phyloP scores from a whole-genome alignment of 2,113 vertebrate genomes.

The Ochotona princeps region DNA sequence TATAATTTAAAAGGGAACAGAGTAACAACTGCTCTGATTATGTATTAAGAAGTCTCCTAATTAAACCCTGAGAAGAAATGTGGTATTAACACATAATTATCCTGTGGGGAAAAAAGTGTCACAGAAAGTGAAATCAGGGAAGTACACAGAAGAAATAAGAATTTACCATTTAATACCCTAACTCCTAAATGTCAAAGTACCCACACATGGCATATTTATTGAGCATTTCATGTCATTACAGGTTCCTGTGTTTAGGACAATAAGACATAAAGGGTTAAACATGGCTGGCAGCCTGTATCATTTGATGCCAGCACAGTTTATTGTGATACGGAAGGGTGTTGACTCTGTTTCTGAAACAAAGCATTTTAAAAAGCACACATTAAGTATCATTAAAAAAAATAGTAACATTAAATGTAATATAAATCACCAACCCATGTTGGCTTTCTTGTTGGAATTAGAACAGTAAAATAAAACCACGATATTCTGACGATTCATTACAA shows the following conservation, averaged over 20 bases:
- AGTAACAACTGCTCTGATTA: neutral
- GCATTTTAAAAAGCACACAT: neutral
- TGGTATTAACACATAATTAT: neutral
- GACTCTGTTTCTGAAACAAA: slow-evolving; percentile 3
- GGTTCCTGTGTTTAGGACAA: too few species aligned
- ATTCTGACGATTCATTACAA: neutral
- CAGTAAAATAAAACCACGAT: neutral
- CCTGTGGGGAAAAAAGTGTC: neutral
- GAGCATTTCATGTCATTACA: too few species aligned
- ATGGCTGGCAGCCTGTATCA: neutral
- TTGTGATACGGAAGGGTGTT: neutral
- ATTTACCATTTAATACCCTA: neutral
- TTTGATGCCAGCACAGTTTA: neutral
- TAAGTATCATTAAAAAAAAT: too few species aligned
- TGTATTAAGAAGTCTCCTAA: slow-evolving; percentile 5
- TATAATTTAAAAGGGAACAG: neutral
- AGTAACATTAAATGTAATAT: neutral
- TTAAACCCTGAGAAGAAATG: neutral
- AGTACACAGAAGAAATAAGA: neutral
- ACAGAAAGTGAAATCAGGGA: neutral
- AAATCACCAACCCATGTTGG: neutral
- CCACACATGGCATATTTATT: too few species aligned
- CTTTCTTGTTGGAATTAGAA: neutral
- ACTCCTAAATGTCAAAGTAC: too few species aligned
- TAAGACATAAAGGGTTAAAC: neutral